Conservation (phyloP, 1,140 invertebrate genomes). For the Anagrus nilaparvatae region DNA sequence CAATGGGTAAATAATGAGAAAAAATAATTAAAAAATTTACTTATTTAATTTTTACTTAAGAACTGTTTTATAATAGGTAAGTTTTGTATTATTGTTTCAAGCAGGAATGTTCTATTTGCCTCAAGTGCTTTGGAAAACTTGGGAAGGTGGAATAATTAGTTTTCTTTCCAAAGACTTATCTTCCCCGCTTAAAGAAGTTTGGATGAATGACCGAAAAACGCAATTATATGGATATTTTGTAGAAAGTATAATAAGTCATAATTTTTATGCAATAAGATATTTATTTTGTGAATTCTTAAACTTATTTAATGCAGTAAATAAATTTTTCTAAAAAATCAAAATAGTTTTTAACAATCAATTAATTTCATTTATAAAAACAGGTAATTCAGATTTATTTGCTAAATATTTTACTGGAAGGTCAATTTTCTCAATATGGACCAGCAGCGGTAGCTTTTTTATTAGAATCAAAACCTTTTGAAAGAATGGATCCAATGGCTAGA, state of each 20-base stretch:
- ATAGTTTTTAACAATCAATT: too few species aligned
- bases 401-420: conserved; percentile 48
- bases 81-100: conserved; percentile 52
- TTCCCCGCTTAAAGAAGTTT: conserved; percentile 23
- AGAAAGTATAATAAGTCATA: conserved; percentile 40
- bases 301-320: conserved; percentile 48
- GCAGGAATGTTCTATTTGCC: conserved; percentile 45
- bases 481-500: conserved; percentile 45
- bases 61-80: conserved; percentile 25
- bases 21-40: conserved; percentile 2
- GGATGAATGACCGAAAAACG: conserved; percentile 24
- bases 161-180: conserved; percentile 31
- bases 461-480: conserved; percentile 26
- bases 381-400: conserved; percentile 44
- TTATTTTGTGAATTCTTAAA: conserved; percentile 64
- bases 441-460: conserved; percentile 42
- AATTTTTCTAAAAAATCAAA: conserved; percentile 6
- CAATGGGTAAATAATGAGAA: conserved; percentile 45
- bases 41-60: conserved; percentile 1
- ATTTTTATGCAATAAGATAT: conserved; percentile 57
- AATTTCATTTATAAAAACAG: conserved; percentile 21
- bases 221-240: conserved; percentile 28
- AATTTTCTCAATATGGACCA: conserved; percentile 62
- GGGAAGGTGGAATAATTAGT: conserved; percentile 33
- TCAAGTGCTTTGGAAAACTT: conserved; percentile 40